Conservation (phyloP, 1,140 invertebrate genomes). For the Maniola jurtina region DNA sequence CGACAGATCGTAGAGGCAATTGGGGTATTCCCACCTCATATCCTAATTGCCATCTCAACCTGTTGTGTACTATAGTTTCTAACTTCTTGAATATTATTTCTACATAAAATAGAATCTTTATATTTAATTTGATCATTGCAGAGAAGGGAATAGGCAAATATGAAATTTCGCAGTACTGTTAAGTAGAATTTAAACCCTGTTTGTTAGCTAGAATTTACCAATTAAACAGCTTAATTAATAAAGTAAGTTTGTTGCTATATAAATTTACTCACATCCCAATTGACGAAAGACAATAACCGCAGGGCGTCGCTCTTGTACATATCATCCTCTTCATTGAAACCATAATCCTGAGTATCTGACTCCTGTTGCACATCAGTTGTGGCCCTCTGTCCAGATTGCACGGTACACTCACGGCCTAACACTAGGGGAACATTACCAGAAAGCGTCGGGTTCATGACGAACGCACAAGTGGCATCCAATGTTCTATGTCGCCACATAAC, state of each 20-base stretch:
- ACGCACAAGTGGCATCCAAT: constrained; percentile 84
- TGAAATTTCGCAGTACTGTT: too few species aligned
- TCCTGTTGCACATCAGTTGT: constrained; percentile 19
- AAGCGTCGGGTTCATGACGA: constrained; percentile 81
- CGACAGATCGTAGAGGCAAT: too few species aligned
- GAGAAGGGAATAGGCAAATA: too few species aligned
- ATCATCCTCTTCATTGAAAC: constrained; percentile 61
- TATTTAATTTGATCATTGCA: too few species aligned
- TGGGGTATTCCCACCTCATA: too few species aligned
- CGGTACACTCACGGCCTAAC: constrained; percentile 41
- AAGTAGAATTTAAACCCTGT: too few species aligned
- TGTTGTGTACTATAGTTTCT: too few species aligned
- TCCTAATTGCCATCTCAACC: too few species aligned
- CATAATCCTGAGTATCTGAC: constrained; percentile 42
- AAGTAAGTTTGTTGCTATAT: neutral
- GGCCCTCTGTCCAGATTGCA: constrained; percentile 23
- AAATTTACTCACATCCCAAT: constrained; percentile 81
- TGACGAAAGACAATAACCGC: constrained; percentile 80
- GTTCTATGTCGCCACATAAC: constrained; percentile 82
- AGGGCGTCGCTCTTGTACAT: constrained; percentile 76
- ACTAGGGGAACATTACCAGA: constrained; percentile 83
- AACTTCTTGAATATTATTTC: too few species aligned
- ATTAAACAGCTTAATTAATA: too few species aligned
- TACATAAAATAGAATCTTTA: too few species aligned
- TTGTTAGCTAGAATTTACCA: too few species aligned